Percentiles rank a stretch among this genome's conserved stretches.
These are phyloP conservation scores for Prinia subflava DNA, from an alignment of 2,113 vertebrate species.

Conservation along the genomic window DNA sequence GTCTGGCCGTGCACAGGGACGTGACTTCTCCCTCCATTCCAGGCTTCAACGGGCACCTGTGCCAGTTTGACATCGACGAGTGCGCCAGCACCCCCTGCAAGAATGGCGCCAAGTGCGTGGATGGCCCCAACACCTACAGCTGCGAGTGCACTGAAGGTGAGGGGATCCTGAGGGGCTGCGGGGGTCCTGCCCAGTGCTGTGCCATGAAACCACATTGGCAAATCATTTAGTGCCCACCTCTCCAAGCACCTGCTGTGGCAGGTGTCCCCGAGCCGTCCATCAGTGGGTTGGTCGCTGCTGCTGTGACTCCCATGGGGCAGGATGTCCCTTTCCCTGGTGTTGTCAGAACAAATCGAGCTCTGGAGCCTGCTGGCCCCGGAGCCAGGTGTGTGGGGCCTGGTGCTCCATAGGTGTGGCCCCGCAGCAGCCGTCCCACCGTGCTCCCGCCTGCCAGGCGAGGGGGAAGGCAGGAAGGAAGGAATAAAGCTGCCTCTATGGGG, in stretches of 20 bases:
- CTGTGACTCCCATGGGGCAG: background rate
- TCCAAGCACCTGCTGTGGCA: background rate
- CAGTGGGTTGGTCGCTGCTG: fast-evolving
- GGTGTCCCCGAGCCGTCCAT: fast-evolving
- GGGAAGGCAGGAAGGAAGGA: slow-evolving; percentile 60
- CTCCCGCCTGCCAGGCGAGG: background rate
- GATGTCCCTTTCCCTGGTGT: background rate
- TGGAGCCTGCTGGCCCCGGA: fast-evolving
- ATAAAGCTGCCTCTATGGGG: slow-evolving; percentile 63
- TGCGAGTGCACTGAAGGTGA: slow-evolving; percentile 94
- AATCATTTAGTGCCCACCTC: background rate
- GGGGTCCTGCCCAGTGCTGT: background rate
- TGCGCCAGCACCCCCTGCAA: slow-evolving; percentile 95
- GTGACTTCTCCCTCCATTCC: background rate
- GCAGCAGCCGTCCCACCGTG: background rate
- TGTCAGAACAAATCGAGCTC: fast-evolving
- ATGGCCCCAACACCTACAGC: slow-evolving; percentile 90
- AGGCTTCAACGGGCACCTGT: slow-evolving; percentile 90
- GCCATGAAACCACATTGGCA: fast-evolving
- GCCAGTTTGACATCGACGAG: slow-evolving; percentile 90
- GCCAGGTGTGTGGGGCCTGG: background rate
- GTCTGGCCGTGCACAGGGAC: fast-evolving
- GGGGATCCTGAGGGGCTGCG: fast-evolving
- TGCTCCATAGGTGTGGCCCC: background rate
- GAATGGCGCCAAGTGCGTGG: slow-evolving; percentile 91